Base-by-base conservation (phyloP, 2,888 invertebrate genomes). In the Danaus chrysippus region DNA sequence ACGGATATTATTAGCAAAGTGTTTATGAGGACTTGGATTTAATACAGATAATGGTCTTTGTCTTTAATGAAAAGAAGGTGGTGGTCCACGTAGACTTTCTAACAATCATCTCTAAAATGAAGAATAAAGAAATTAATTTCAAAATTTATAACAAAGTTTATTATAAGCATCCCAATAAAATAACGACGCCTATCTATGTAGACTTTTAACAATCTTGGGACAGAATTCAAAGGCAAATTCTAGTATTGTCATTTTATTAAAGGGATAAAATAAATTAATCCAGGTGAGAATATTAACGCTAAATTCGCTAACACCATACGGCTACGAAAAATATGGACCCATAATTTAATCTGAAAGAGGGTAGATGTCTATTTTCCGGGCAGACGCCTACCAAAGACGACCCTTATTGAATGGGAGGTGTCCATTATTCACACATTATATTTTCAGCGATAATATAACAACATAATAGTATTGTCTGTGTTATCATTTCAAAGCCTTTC, bases 291-390 rank as follows among this genome's bases (percentile, higher is more conserved):
- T 57, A 67, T 68, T 54, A 54, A 67, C 64, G 55, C 61, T 61
- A 61, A 66, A 64, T 59, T 23, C 61, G 56, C 53, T 59, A 67
- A 59, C 61, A 17, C 58, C 66, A 61, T 64, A 77, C 73, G 79
- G 79, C 79, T 77, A 77, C 73, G 70, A 76, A 81, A 81, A 83
- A 85, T 82, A 83, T 78, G 80, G 81, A 79, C 77, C 77, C 77
- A 83, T 86, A 84, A 86, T 84, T 86, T 84, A 86, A 86, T 87
- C 82, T 78, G 68, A 75, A 76, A 82, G 86, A 81, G 83, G 86
- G 82, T 82, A 73, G 74, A 82, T 82, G 84, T 83, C 82, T 84
- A 83, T 83, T 84, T 83, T 82, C 78, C 78, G 75, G 77, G 74
- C 73, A 73, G 74, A 73, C 76, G 76, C 81, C 78, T 81, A 69